Percentiles rank a stretch among this genome's conserved stretches.
Conservation (phyloP, 2,888 invertebrate genomes). For the Ectemnius cavifrons region DNA sequence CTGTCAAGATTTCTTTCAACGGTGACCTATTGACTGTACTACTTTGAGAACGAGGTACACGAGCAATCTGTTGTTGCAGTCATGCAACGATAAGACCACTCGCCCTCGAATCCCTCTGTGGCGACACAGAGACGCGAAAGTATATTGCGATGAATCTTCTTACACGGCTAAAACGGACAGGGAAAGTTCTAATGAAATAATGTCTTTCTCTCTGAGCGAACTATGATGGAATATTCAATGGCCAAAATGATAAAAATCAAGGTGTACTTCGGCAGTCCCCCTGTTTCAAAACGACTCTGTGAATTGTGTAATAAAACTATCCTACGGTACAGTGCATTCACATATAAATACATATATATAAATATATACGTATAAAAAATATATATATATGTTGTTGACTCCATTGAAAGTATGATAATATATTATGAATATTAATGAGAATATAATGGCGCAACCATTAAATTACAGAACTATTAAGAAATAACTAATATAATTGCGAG, state of each 20-base stretch:
- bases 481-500: conserved; percentile 72
- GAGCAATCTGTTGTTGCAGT: conserved; percentile 24
- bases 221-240: conserved; percentile 32
- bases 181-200: conserved; percentile 35
- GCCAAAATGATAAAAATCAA: conserved; percentile 37
- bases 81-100: conserved; percentile 10
- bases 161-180: conserved; percentile 2
- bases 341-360: conserved; percentile 69
- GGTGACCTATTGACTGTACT: conserved; percentile 31
- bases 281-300: conserved; percentile 55
- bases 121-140: not conserved
- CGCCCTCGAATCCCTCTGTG: not conserved
- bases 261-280: conserved; percentile 60
- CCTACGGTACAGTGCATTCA: conserved; percentile 72
- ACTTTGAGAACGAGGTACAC: conserved; percentile 24
- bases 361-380: conserved; percentile 71
- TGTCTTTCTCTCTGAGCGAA: conserved; percentile 38
- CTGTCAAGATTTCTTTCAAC: conserved; percentile 36
- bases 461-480: conserved; percentile 66
- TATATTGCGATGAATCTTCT: conserved; percentile 3
- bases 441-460: conserved; percentile 68
- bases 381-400: conserved; percentile 77
- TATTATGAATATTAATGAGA: conserved; percentile 68
- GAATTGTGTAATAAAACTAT: conserved; percentile 67
- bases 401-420: conserved; percentile 78